A percentile compares a stretch with the other conserved stretches of the same genome.
Conservation (phyloP, 2,113 vertebrate genomes). For the Ciconia boyciana region DNA sequence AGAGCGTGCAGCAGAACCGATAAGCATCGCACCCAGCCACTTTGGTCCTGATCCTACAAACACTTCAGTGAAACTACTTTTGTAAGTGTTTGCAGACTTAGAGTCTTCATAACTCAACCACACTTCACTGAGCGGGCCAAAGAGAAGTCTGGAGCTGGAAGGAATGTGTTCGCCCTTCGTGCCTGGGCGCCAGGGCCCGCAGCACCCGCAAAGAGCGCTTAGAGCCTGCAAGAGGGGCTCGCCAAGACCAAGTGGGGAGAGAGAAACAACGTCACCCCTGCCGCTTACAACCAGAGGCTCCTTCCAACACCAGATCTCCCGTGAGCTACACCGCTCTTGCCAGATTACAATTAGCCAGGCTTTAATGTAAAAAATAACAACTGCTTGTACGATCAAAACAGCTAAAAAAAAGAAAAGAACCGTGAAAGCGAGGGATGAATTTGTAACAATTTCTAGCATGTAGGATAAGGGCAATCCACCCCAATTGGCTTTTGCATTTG, state of each 20-base stretch:
- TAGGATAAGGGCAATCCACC: neutral
- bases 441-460: neutral
- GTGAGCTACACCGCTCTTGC: rapidly evolving
- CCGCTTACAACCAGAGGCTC: neutral
- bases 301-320: neutral
- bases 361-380: neutral
- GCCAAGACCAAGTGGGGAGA: rapidly evolving
- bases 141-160: constrained; percentile 10
- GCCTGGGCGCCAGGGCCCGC: neutral
- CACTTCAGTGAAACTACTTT: neutral
- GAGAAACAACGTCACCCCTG: neutral
- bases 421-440: neutral
- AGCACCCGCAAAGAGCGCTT: neutral
- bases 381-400: neutral
- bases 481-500: neutral
- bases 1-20: neutral
- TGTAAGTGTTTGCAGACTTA: neutral
- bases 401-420: neutral
- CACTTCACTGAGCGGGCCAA: neutral
- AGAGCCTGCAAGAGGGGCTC: neutral
- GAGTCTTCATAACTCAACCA: neutral
- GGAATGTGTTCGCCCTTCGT: neutral
- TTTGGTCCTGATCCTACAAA: neutral
- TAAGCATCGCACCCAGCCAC: neutral
- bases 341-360: neutral